phyloP scores from a whole-genome alignment of 2,797 vertebrate species.

The Syngnathus acus region DNA sequence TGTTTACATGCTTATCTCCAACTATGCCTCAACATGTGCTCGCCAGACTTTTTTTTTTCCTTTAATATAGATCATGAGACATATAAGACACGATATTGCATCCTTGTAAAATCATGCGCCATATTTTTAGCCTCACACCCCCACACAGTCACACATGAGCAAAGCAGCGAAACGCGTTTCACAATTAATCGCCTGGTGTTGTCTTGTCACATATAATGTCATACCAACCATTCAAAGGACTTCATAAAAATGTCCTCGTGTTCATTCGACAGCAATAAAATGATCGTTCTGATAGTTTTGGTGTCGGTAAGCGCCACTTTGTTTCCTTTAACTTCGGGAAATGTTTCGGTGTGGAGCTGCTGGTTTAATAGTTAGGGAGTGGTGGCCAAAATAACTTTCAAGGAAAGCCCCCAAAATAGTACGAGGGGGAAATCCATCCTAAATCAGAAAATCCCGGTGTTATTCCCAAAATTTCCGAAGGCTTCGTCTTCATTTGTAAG shows the following conservation, averaged over 20 bases:
- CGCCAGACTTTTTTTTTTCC: slow-evolving; percentile 30
- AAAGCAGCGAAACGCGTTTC: slow-evolving; percentile 35
- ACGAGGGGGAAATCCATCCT: slow-evolving; percentile 36
- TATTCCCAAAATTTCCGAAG: slow-evolving; percentile 24
- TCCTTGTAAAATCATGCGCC: slow-evolving; percentile 29
- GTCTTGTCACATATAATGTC: slow-evolving; percentile 48
- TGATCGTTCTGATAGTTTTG: slow-evolving; percentile 9
- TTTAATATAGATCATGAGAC: slow-evolving; percentile 23
- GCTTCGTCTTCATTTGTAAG: slow-evolving; percentile 16
- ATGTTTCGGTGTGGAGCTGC: slow-evolving; percentile 25
- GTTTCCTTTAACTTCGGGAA: slow-evolving; percentile 14
- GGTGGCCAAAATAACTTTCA: slow-evolving; percentile 48
- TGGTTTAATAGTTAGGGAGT: slow-evolving; percentile 49
- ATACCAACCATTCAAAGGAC: slow-evolving; percentile 41
- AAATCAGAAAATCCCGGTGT: slow-evolving; percentile 32
- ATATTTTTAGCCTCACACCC: slow-evolving; percentile 51
- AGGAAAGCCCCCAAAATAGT: slow-evolving; percentile 43
- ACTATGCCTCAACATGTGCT: slow-evolving; percentile 55
- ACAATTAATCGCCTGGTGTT: slow-evolving; percentile 32
- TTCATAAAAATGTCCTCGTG: slow-evolving; percentile 30
- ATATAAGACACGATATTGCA: slow-evolving; percentile 49
- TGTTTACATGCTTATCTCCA: slow-evolving; percentile 63
- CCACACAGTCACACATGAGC: slow-evolving; percentile 56
- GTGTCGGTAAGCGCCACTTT: slow-evolving; percentile 5
- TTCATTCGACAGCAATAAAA: slow-evolving; percentile 21